Conservation (phyloP, 2,888 invertebrate genomes). For the Caenorhabditis becei region DNA sequence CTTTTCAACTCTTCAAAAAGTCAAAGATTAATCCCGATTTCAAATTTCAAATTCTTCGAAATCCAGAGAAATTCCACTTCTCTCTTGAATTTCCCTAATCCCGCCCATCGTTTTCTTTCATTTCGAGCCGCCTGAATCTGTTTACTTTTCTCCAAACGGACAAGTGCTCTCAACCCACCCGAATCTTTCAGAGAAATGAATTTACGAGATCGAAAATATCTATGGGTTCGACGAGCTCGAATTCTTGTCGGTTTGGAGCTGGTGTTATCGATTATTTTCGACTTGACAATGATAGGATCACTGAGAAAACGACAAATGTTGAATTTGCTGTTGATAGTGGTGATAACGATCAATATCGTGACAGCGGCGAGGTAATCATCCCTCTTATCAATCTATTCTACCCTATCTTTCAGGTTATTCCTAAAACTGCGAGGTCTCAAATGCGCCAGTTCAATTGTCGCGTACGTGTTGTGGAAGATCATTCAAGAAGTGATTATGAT, state of each 20-base stretch:
- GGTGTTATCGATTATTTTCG: conserved; percentile 35
- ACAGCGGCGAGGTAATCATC: conserved; percentile 35
- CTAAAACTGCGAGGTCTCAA: conserved; percentile 49
- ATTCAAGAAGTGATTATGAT: conserved; percentile 59
- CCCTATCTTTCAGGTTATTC: conserved; percentile 36
- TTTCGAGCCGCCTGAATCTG: not conserved
- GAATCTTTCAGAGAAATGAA: conserved; percentile 24
- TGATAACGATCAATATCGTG: conserved; percentile 55
- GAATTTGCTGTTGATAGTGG: conserved; percentile 46
- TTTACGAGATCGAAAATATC: conserved; percentile 38
- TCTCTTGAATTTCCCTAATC: not conserved
- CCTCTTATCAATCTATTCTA: not conserved
- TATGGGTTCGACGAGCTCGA: conserved; percentile 41
- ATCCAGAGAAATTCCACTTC: not conserved
- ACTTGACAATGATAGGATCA: conserved; percentile 48
- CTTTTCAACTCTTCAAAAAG: not conserved
- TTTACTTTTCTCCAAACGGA: too few relatives aligned
- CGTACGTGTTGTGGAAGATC: conserved; percentile 62
- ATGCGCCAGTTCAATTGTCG: conserved; percentile 59
- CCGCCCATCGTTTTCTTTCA: not conserved
- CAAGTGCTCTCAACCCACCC: not conserved
- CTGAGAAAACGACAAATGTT: conserved; percentile 36
- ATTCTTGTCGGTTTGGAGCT: conserved; percentile 39
- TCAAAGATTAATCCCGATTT: not conserved
- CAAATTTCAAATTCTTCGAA: not conserved